These are phyloP conservation scores for Agrochola lychnidis DNA, from an alignment of 2,888 invertebrate genomes.

Conservation along the genomic window DNA sequence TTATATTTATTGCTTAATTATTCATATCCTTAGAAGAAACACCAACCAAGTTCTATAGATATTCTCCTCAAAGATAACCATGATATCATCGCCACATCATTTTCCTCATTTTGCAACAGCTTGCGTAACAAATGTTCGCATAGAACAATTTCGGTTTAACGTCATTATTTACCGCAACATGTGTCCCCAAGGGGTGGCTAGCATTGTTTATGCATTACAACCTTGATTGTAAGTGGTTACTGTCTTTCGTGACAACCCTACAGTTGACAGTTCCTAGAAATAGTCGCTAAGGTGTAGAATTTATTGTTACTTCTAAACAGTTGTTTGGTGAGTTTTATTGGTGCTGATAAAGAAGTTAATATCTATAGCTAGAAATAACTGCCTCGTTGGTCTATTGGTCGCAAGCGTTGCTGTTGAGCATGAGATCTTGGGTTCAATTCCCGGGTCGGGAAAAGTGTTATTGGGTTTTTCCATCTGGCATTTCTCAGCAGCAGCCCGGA, in stretches of 20 bases:
- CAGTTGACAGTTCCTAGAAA: constrained; percentile 37
- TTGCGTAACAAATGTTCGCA: constrained; percentile 27
- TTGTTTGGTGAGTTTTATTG: constrained; percentile 12
- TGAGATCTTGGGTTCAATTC: too few relatives aligned
- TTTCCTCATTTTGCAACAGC: constrained; percentile 25
- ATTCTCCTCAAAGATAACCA: neutral
- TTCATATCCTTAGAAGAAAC: neutral
- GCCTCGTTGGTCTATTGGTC: too few relatives aligned
- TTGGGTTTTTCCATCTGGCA: too few relatives aligned
- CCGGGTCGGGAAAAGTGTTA: too few relatives aligned
- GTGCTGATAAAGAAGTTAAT: constrained; percentile 12
- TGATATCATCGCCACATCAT: constrained; percentile 19
- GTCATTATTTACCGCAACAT: constrained; percentile 49
- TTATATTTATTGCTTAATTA: too few relatives aligned
- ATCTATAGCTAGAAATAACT: neutral
- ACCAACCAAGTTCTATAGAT: neutral
- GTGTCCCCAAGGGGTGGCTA: constrained; percentile 40
- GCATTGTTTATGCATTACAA: constrained; percentile 44
- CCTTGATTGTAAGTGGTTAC: constrained; percentile 40
- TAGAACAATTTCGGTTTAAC: constrained; percentile 22
- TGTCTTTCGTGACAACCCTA: constrained; percentile 48
- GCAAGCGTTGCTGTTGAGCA: too few relatives aligned
- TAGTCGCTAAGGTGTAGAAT: constrained; percentile 31
- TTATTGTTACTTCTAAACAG: constrained; percentile 4
- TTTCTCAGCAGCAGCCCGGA: too few relatives aligned